Base-by-base conservation (phyloP, 2,797 vertebrate genomes). In the Sorex maritimensis region DNA sequence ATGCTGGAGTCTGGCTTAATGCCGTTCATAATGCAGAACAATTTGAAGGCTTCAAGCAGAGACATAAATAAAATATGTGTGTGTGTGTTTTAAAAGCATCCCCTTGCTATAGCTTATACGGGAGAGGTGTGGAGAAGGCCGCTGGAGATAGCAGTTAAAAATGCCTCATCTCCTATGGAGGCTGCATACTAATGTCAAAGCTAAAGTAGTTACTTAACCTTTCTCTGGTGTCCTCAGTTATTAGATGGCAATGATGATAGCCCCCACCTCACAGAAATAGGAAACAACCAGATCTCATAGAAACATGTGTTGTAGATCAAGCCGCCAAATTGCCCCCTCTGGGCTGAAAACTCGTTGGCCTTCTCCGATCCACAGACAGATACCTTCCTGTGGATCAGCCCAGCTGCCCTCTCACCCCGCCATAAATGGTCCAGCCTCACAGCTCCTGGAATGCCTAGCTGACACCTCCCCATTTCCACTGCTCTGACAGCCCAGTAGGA, bases 31-130 rank as follows among this genome's bases (percentile, higher is more conserved):
- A 6, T 26, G 1, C 81, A 30, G 21, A 91, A 23, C 30, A 44
- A n/a, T 90, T 82, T 63, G 38, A 74, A 28, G 6, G 41, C 89
- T 92, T 83, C 91, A 90, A 61, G n/a, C 28, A 90, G 52, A 19
- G 0, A 26, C 13, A 61, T 58, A 61, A 80, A 80, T 34, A 65
- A 73, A 65, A 38, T 91, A 91, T 71, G 21, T 77, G 41, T 72
- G 73, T 77, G 52, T 72, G 73, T 90, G 68, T 69, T 89, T 80
- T 79, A 82, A 81, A 85, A 88, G 23, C 2, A 68, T 93, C 34
- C 44, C 6, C 34, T 81, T 11, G 21, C 11, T 19, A 12, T 4
- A 91, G 8, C 67, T 86, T 75, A 78, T 91, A n/a, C 72, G 30
- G 26, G 2, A 6, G 41, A 86, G 34, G 7, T 69, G 0, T 88